Evolutionary conservation across 1,140 invertebrate genomes (phyloP).

Genomic region (Caenorhabditis latens): DNA sequence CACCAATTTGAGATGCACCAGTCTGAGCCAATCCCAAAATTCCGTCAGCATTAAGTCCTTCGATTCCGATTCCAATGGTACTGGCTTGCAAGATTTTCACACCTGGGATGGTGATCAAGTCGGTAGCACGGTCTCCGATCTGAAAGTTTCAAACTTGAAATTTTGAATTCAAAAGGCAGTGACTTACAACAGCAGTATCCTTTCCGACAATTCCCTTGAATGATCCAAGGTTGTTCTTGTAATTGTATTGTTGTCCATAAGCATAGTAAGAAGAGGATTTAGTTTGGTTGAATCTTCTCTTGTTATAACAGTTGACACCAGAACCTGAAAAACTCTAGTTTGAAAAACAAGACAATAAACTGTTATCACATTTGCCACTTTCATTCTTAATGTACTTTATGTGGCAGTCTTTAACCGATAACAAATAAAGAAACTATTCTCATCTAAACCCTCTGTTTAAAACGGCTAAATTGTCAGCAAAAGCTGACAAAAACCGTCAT

Average conservation of each 20-base stretch:
- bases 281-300: slow-evolving; percentile 4
- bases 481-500: slow-evolving; percentile 42
- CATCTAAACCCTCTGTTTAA: neutral
- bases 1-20: slow-evolving; percentile 10
- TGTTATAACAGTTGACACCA: slow-evolving; percentile 5
- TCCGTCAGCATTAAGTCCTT: slow-evolving; percentile 19
- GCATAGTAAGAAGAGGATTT: slow-evolving; percentile 39
- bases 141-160: neutral
- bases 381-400: neutral
- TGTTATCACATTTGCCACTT: neutral
- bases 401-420: slow-evolving; percentile 1
- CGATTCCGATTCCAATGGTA: slow-evolving; percentile 1
- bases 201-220: slow-evolving; percentile 27
- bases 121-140: slow-evolving; percentile 24
- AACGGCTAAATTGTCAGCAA: slow-evolving; percentile 7
- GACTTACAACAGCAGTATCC: slow-evolving; percentile 40
- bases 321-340: slow-evolving; percentile 9
- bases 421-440: neutral
- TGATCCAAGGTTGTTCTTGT: slow-evolving; percentile 20
- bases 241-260: slow-evolving; percentile 10
- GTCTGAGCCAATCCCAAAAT: slow-evolving; percentile 38
- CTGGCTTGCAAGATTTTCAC: slow-evolving; percentile 38
- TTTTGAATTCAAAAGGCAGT: neutral
- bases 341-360: neutral
- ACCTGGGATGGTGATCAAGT: slow-evolving; percentile 51